A percentile compares a stretch with the other conserved stretches of the same genome.
phyloP scores from a whole-genome alignment of 2,888 invertebrate species.

The Chymomyza amoena region DNA sequence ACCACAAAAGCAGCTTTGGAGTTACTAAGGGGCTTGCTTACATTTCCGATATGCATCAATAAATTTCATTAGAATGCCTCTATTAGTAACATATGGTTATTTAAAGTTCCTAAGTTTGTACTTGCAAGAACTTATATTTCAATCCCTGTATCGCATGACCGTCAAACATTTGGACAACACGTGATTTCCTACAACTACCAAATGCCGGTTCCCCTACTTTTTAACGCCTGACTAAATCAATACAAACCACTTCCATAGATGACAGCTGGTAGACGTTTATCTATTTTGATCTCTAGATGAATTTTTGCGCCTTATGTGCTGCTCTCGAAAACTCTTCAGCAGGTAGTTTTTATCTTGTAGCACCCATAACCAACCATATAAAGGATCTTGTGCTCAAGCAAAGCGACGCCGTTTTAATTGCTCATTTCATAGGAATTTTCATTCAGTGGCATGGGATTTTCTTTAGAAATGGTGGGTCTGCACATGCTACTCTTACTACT shows the following conservation, averaged over 20 bases:
- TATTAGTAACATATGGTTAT: not conserved
- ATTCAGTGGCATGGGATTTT: not conserved
- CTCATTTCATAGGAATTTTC: slow-evolving; percentile 1
- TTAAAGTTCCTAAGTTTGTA: not conserved
- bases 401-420: slow-evolving; percentile 11
- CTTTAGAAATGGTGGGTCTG: not conserved
- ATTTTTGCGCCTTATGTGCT: not conserved
- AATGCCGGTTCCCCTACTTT: not conserved
- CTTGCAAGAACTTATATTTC: not conserved
- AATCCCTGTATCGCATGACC: not conserved
- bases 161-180: not conserved
- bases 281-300: not conserved
- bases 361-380: not conserved
- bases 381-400: not conserved
- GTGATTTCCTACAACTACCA: not conserved
- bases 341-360: slow-evolving; percentile 1
- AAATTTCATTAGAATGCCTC: not conserved
- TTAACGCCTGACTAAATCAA: not conserved
- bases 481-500: not conserved
- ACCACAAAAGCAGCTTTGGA: too few species aligned
- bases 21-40: too few species aligned
- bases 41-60: too few species aligned
- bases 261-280: not conserved
- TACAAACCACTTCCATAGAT: not conserved
- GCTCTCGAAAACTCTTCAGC: not conserved